A percentile compares a stretch with the other conserved stretches of the same genome.
phyloP scores from a whole-genome alignment of 2,113 vertebrate genomes.

The Lycaon pictus region DNA sequence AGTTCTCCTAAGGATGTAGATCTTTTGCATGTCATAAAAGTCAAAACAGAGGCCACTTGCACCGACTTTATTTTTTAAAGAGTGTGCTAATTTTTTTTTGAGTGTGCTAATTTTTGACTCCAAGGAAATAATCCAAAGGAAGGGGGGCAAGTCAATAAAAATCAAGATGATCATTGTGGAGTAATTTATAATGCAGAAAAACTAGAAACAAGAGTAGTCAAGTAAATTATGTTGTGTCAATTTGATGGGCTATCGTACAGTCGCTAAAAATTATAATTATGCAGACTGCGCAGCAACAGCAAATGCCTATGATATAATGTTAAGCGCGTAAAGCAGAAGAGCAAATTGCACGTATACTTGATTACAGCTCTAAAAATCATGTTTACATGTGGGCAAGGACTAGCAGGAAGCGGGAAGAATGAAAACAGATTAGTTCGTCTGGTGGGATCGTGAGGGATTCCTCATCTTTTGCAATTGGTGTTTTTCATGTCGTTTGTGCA shows the following conservation, averaged over 20 bases:
- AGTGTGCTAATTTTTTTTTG: not conserved
- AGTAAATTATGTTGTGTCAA: conserved; percentile 68
- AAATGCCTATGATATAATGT: conserved; percentile 68
- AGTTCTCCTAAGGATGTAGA: not conserved
- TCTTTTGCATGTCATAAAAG: not conserved
- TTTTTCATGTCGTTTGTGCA: not conserved
- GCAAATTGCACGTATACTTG: conserved; percentile 71
- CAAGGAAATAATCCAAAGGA: conserved; percentile 45
- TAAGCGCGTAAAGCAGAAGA: conserved; percentile 26
- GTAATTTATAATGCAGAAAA: conserved; percentile 68
- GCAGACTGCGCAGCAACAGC: conserved; percentile 53
- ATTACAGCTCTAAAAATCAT: conserved; percentile 72
- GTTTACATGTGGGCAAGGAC: conserved; percentile 69
- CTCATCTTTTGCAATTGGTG: not conserved
- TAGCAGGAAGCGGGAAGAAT: conserved; percentile 46
- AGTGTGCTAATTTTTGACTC: not conserved
- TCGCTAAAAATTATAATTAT: conserved; percentile 76
- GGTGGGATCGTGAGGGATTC: not conserved
- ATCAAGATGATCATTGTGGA: conserved; percentile 55
- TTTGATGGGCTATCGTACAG: conserved; percentile 73
- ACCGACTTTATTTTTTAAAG: not conserved
- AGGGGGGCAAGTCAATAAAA: conserved; percentile 48
- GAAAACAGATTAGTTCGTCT: conserved; percentile 47
- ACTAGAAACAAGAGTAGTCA: conserved; percentile 69
- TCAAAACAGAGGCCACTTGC: not conserved